Evolutionary conservation across 1,140 invertebrate genomes (phyloP), one percentile per base, ranked within the genome.

Genomic region (Diplogasteroides magnus): DNA sequence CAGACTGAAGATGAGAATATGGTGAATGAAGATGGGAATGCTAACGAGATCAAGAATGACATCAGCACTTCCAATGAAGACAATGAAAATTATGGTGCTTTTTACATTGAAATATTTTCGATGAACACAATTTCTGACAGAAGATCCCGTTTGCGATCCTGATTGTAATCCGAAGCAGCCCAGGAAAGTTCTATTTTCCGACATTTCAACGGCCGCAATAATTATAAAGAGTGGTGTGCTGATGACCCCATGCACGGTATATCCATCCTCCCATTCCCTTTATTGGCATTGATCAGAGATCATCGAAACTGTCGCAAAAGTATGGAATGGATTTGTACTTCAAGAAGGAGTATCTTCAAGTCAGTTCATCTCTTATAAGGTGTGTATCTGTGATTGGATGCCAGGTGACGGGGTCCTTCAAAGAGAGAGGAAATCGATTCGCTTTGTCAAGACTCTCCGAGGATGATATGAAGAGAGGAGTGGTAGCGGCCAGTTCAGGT

Each of bases 381-480:
- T n/a, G n/a, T n/a, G n/a, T n/a, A n/a, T n/a, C n/a, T n/a, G n/a
- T n/a, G n/a, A n/a, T n/a, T n/a, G n/a, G n/a, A n/a, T n/a, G n/a
- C n/a, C n/a, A n/a, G n/a, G n/a, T 88, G 65, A 95, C 92, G 11
- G 93, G 93, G 83, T 93, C 91, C 84, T 94, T 94, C 79, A 94
- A 94, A 84, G 93, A 95, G 83, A 87, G 93, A 71, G 93, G 93
- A 2, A 93, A 92, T 0, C 86, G 93, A 14, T 91, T 92, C 79
- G 90, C 91, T 0, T 80, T 96, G 14, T 78, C 92, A 31, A 88
- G 89, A 80, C 82, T 96, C 19, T 82, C 87, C 0, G 63, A 80
- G 61, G 88, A 90, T 27, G 87, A 91, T 74, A 89, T 89, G 78
- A 83, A 84, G 28, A 85, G 82, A n/a, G 93, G 93, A 29, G 91